Conservation (phyloP, 2,797 vertebrate genomes). For the Etheostoma nigrum region DNA sequence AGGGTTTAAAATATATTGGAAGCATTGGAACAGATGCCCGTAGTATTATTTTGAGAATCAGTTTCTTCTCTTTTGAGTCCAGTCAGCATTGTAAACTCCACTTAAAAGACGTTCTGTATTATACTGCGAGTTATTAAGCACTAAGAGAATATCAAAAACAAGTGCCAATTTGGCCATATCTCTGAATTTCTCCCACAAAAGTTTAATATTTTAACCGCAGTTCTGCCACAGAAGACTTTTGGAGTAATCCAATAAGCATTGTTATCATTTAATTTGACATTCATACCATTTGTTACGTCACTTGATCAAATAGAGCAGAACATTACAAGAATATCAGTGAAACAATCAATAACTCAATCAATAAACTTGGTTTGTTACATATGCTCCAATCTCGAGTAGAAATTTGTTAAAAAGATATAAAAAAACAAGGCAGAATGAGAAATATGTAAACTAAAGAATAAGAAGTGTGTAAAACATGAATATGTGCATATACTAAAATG, state of each 20-base stretch:
- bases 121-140: not conserved
- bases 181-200: slow-evolving; percentile 7
- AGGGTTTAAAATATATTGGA: slow-evolving; percentile 4
- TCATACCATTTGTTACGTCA: not conserved
- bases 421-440: no score
- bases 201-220: not conserved
- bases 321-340: not conserved
- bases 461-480: no score
- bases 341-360: no score
- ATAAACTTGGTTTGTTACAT: no score
- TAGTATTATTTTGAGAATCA: not conserved
- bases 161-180: slow-evolving; percentile 6
- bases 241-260: not conserved
- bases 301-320: not conserved
- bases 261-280: no score
- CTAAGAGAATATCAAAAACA: slow-evolving; percentile 13
- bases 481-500: no score
- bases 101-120: not conserved
- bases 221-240: not conserved
- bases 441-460: no score
- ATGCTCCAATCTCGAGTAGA: no score
- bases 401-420: no score
- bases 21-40: slow-evolving; percentile 25
- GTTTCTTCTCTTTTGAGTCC: slow-evolving; percentile 20
- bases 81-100: slow-evolving; percentile 21